Percentiles rank a stretch among this genome's conserved stretches.
Evolutionary conservation across 64 coral and sea anemone species (phyloP).

Genomic region (Anthopleura sola): DNA sequence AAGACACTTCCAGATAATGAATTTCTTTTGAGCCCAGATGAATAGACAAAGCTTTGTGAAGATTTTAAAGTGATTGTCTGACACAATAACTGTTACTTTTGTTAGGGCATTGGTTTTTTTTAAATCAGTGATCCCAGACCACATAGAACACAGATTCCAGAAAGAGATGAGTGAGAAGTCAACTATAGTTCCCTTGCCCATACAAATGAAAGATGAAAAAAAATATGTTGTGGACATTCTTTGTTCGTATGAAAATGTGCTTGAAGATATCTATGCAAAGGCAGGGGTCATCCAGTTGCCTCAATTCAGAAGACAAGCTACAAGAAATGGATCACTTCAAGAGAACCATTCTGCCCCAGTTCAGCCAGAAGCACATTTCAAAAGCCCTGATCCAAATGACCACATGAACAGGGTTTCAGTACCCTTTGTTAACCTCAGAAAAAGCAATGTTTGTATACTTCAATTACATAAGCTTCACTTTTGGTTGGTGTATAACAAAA

Average conservation of each 20-base stretch:
- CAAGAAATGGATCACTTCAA: neutral
- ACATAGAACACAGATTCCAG: conserved; percentile 19
- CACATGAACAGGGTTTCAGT: conserved; percentile 16
- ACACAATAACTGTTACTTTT: neutral
- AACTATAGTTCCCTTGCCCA: neutral
- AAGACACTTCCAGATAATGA: neutral
- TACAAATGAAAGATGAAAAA: conserved; percentile 17
- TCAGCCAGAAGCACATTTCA: conserved; percentile 25
- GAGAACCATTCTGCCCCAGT: conserved; percentile 28
- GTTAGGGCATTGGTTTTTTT: conserved; percentile 11
- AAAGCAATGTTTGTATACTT: too few species aligned
- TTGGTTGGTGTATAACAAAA: too few species aligned
- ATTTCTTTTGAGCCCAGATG: conserved; percentile 12
- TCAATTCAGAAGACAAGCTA: neutral
- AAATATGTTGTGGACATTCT: conserved; percentile 30
- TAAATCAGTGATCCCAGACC: conserved; percentile 22
- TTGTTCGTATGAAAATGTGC: conserved; percentile 2
- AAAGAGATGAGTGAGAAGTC: conserved; percentile 38
- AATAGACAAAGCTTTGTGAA: conserved; percentile 10
- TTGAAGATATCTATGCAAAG: conserved; percentile 24
- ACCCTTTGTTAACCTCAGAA: too few species aligned
- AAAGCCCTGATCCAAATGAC: conserved; percentile 10
- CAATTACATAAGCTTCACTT: too few species aligned
- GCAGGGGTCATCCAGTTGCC: conserved; percentile 13
- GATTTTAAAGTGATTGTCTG: conserved; percentile 28